These are phyloP conservation scores for Drosophila ustulata DNA, from an alignment of 2,888 invertebrate species.

Conservation along the genomic window DNA sequence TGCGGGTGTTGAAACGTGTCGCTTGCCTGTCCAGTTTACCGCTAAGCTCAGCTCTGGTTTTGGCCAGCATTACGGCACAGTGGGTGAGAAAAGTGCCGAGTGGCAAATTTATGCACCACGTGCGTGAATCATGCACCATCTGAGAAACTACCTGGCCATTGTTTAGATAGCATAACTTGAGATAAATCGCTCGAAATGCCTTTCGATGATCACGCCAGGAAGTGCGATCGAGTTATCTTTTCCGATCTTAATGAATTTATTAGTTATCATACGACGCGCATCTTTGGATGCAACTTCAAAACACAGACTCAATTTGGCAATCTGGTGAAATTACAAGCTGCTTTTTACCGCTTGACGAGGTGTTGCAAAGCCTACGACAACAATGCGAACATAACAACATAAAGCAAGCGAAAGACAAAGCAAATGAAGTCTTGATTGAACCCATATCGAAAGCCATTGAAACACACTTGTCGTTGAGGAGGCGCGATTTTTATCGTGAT, in stretches of 20 bases:
- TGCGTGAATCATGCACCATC: constrained; percentile 12
- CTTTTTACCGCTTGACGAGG: constrained; percentile 3
- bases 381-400: constrained; percentile 4
- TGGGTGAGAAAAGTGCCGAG: constrained; percentile 21
- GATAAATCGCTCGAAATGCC: neutral
- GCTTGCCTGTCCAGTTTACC: constrained; percentile 20
- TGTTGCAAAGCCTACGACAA: constrained; percentile 3
- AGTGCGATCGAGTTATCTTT: constrained; percentile 6
- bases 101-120: constrained; percentile 3
- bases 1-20: constrained; percentile 69
- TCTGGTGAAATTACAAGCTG: neutral
- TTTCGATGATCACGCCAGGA: constrained; percentile 2
- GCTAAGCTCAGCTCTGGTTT: constrained; percentile 1
- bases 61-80: constrained; percentile 18
- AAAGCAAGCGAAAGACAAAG: neutral
- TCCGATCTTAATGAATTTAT: neutral
- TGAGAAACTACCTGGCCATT: constrained; percentile 19
- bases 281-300: neutral
- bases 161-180: constrained; percentile 10
- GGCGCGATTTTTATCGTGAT: neutral
- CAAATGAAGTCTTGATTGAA: neutral
- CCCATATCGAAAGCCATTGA: neutral
- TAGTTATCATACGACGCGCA: neutral
- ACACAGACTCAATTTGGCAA: neutral
- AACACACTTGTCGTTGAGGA: neutral